These are phyloP conservation scores for Haliclystus octoradiatus DNA, from an alignment of 30 jellyfish, hydroid and myxozoan genomes.

Conservation along the genomic window DNA sequence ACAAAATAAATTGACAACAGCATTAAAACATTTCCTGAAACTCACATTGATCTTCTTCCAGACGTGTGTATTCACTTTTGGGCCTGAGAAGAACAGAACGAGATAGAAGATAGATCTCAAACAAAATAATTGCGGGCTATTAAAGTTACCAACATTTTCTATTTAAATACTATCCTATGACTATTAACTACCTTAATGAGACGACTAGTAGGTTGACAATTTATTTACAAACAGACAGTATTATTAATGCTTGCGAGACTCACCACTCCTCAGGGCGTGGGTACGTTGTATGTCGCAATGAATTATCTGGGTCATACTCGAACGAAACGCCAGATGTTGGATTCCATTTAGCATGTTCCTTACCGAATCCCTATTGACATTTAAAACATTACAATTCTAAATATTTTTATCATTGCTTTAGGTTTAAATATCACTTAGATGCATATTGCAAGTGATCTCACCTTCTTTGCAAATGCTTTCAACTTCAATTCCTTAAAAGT, in stretches of 20 bases:
- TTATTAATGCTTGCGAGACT: no score
- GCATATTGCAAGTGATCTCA: neutral
- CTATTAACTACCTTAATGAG: neutral
- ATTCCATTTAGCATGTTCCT: conserved; percentile 97
- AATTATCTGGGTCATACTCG: conserved; percentile 96
- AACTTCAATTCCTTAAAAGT: conserved; percentile 41
- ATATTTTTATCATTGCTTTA: no score
- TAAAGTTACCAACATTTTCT: neutral
- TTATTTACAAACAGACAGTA: no score
- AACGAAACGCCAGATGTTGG: conserved; percentile 99
- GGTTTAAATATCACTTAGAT: neutral
- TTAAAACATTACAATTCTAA: neutral
- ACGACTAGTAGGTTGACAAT: no score
- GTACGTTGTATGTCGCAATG: conserved; percentile 86
- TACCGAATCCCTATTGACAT: conserved; percentile 68
- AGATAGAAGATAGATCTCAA: neutral
- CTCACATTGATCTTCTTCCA: conserved; percentile 62
- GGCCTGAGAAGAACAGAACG: conserved; percentile 44
- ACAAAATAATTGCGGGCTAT: neutral
- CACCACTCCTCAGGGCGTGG: conserved; percentile 94
- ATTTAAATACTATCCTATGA: neutral
- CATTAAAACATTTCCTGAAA: neutral
- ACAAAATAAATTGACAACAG: no score
- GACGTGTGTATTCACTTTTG: conserved; percentile 81
- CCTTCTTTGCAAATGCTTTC: conserved; percentile 89